Evolutionary conservation across 2,888 invertebrate genomes (phyloP).

Genomic region (Coleophora deauratella): DNA sequence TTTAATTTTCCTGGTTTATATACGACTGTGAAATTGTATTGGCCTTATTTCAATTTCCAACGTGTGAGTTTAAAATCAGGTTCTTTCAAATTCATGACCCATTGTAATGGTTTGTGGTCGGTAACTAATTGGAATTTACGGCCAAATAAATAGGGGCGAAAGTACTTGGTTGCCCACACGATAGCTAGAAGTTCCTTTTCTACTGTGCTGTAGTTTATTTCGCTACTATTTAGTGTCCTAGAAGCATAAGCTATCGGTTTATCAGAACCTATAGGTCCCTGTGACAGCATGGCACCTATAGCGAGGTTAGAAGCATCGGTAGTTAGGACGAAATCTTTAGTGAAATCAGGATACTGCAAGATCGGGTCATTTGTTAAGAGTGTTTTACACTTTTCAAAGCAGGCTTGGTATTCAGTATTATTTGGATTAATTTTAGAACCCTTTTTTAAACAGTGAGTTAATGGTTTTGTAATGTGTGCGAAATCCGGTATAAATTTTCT

Average conservation of each 20-base stretch:
- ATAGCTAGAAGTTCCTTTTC: slow-evolving; percentile 9
- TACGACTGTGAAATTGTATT: slow-evolving; percentile 17
- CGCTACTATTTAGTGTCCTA: slow-evolving; percentile 11
- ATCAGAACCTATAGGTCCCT: slow-evolving; percentile 14
- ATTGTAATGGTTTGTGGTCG: slow-evolving; percentile 14
- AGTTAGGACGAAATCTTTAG: slow-evolving; percentile 3
- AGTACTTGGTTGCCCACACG: slow-evolving; percentile 6
- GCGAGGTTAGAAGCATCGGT: slow-evolving; percentile 14
- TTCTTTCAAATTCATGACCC: slow-evolving; percentile 15
- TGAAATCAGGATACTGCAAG: slow-evolving; percentile 18
- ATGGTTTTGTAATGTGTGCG: too few species aligned
- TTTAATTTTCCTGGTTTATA: slow-evolving; percentile 16
- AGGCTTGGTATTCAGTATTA: too few species aligned
- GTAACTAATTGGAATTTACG: slow-evolving; percentile 17
- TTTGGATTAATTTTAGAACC: too few species aligned
- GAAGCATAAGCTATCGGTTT: slow-evolving; percentile 7
- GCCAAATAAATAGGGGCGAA: slow-evolving; percentile 14
- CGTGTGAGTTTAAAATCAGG: slow-evolving; percentile 18
- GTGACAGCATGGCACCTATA: slow-evolving; percentile 19
- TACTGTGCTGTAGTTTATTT: slow-evolving; percentile 16
- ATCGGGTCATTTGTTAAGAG: slow-evolving; percentile 27
- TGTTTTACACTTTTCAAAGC: slow-evolving; percentile 14
- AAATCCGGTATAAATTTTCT: too few species aligned
- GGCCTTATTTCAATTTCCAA: slow-evolving; percentile 18
- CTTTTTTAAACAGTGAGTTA: too few species aligned